phyloP scores from a whole-genome alignment of 2,113 vertebrate genomes.

The Oreotrochilus melanogaster region DNA sequence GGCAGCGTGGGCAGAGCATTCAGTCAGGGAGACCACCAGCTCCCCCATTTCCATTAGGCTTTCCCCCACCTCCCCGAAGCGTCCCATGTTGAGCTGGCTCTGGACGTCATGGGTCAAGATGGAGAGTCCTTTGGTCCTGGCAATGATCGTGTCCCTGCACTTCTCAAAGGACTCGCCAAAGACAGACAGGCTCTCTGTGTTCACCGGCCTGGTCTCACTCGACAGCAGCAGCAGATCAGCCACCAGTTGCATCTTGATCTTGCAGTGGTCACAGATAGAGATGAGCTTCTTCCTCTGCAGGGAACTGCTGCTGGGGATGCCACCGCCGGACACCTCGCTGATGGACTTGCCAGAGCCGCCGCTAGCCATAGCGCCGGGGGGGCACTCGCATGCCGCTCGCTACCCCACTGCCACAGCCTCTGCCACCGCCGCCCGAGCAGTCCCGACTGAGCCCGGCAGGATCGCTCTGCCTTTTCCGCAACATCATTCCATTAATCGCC shows the following conservation, averaged over 20 bases:
- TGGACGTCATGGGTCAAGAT: constrained; percentile 97
- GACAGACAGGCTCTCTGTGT: constrained; percentile 83
- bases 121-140: constrained; percentile 96
- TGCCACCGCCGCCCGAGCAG: constrained; percentile 74
- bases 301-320: constrained; percentile 71
- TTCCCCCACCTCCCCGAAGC: constrained; percentile 92
- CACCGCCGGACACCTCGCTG: constrained; percentile 82
- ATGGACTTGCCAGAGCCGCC: constrained; percentile 90
- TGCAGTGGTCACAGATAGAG: constrained; percentile 92
- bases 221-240: constrained; percentile 96
- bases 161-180: constrained; percentile 93
- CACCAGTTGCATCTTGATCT: constrained; percentile 98
- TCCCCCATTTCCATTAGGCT: constrained; percentile 93
- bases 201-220: constrained; percentile 94
- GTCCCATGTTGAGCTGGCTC: constrained; percentile 99
- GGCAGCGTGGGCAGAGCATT: constrained; percentile 94
- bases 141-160: constrained; percentile 97
- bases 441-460: constrained; percentile 82
- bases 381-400: constrained; percentile 84
- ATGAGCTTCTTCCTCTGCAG: constrained; percentile 92
- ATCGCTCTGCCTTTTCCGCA: constrained; percentile 81
- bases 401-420: constrained; percentile 76
- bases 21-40: constrained; percentile 93
- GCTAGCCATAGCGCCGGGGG: constrained; percentile 90
- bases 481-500: constrained; percentile 88